phyloP scores from a whole-genome alignment of 2,797 vertebrate genomes.

The Siniperca undulata region DNA sequence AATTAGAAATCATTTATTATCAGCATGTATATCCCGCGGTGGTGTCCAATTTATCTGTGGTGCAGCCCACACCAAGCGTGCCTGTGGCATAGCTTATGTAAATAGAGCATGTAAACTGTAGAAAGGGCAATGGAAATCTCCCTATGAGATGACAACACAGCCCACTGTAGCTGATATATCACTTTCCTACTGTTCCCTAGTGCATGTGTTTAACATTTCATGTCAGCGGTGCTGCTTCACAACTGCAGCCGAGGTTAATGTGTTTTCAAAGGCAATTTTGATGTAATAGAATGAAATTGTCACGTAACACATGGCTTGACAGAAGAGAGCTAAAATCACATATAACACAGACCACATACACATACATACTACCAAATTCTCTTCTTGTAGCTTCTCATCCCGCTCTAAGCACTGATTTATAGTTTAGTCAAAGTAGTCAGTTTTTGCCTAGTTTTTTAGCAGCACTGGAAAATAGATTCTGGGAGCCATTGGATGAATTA shows the following conservation, averaged over 20 bases:
- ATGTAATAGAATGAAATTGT: not conserved
- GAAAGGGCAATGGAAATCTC: conserved; percentile 50
- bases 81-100: conserved; percentile 66
- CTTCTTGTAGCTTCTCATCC: not conserved
- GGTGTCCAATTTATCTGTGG: conserved; percentile 46
- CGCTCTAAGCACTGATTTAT: conserved; percentile 11
- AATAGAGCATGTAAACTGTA: conserved; percentile 62
- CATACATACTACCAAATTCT: not conserved
- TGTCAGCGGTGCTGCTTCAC: conserved; percentile 13
- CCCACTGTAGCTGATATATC: conserved; percentile 54
- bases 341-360: not conserved
- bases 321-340: conserved; percentile 7
- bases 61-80: conserved; percentile 44
- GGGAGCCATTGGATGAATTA: conserved; percentile 8
- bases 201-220: conserved; percentile 40
- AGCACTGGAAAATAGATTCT: conserved; percentile 8
- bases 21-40: conserved; percentile 32
- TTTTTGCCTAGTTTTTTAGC: conserved; percentile 3
- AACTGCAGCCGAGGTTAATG: conserved; percentile 19
- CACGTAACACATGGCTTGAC: not conserved
- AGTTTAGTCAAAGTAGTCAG: not conserved
- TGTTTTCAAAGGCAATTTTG: conserved; percentile 22
- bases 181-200: conserved; percentile 36
- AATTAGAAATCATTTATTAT: conserved; percentile 67
- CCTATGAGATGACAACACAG: conserved; percentile 35